phyloP scores from a whole-genome alignment of 1,140 invertebrate species.

The Ephestia elutella region DNA sequence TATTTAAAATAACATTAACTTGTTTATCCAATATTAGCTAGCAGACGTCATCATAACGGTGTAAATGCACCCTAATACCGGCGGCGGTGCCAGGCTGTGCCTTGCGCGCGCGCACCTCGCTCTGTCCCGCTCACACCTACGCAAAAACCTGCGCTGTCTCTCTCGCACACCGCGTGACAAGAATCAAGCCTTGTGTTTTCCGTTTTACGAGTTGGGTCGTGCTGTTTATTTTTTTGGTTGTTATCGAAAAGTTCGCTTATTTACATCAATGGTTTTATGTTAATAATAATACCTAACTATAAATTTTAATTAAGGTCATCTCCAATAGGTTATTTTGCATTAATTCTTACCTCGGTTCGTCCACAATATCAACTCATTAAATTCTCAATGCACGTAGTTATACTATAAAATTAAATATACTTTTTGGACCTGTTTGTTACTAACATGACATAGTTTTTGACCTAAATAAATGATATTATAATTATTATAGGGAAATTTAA shows the following conservation, averaged over 20 bases:
- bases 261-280: background rate
- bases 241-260: background rate
- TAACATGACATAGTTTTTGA: no score
- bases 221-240: background rate
- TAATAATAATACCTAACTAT: background rate
- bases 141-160: slow-evolving; percentile 6
- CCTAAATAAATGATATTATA: no score
- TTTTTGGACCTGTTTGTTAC: no score
- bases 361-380: background rate
- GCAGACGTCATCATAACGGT: background rate
- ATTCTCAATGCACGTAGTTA: no score
- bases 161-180: slow-evolving; percentile 17
- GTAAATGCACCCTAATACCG: slow-evolving; percentile 2
- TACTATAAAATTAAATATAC: no score
- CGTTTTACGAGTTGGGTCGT: background rate
- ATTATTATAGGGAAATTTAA: no score
- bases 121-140: slow-evolving; percentile 16
- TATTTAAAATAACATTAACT: background rate
- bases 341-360: background rate
- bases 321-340: background rate
- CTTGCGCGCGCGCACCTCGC: slow-evolving; percentile 26
- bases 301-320: background rate
- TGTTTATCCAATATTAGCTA: background rate
- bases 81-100: slow-evolving; percentile 27
- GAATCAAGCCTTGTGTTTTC: slow-evolving; percentile 3